Conservation (phyloP, 2,797 vertebrate species). For the Microchirus variegatus region DNA sequence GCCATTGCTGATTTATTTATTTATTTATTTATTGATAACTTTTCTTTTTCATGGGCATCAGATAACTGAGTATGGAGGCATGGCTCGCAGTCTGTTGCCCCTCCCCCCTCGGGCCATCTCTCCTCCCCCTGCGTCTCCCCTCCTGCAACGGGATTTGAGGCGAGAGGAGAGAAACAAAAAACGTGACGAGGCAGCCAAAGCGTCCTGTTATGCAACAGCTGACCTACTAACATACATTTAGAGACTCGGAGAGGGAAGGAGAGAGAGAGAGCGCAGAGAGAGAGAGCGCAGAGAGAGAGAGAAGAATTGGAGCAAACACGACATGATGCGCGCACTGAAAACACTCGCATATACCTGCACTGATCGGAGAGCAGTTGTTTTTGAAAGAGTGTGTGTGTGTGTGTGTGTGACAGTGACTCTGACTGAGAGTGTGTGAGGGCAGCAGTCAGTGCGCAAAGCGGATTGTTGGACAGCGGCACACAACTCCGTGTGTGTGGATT, state of each 20-base stretch:
- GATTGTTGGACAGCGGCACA: conserved; percentile 26
- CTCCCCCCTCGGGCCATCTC: conserved; percentile 63
- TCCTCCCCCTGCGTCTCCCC: conserved; percentile 45
- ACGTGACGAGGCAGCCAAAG: conserved; percentile 85
- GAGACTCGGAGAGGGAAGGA: conserved; percentile 52
- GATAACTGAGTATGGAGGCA: conserved; percentile 24
- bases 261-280: conserved; percentile 32
- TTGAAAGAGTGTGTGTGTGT: conserved; percentile 23
- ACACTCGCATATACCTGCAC: conserved; percentile 59
- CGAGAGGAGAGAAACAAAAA: conserved; percentile 76
- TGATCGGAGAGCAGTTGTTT: conserved; percentile 40
- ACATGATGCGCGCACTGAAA: conserved; percentile 71
- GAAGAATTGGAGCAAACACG: conserved; percentile 71
- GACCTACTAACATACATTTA: conserved; percentile 89
- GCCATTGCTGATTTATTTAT: conserved; percentile 4
- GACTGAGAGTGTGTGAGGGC: not conserved
- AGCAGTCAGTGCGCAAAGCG: conserved; percentile 23
- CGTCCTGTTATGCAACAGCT: conserved; percentile 87
- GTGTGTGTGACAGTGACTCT: not conserved
- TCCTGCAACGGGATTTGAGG: conserved; percentile 69
- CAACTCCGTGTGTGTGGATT: conserved; percentile 39
- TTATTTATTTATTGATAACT: too few species aligned
- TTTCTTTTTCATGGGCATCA: conserved; percentile 52
- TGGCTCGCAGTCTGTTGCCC: conserved; percentile 50
- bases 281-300: conserved; percentile 50